These are phyloP conservation scores for Sturnus vulgaris DNA, from an alignment of 2,113 vertebrate species.

Conservation along the genomic window DNA sequence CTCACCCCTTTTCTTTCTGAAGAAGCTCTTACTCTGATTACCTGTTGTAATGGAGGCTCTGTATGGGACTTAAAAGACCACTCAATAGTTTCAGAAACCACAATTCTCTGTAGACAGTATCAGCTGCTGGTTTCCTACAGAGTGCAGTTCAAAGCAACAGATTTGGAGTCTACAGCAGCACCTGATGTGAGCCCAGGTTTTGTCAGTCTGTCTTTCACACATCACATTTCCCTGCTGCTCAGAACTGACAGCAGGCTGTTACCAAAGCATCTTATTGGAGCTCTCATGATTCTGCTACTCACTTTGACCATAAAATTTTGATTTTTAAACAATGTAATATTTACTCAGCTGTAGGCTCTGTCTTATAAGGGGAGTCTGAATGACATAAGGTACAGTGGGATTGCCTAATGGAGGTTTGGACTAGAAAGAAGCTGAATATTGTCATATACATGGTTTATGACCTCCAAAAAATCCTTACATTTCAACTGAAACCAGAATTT, in stretches of 20 bases:
- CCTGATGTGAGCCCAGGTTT: not conserved
- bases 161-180: not conserved
- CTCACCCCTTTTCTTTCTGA: not conserved
- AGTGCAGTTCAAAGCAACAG: not conserved
- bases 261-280: not conserved
- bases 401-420: not conserved
- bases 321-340: not conserved
- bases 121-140: not conserved
- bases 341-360: not conserved
- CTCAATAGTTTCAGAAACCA: not conserved
- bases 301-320: not conserved
- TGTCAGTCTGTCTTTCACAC: not conserved
- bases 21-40: slow-evolving; percentile 22
- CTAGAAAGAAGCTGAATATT: not conserved
- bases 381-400: not conserved
- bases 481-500: not conserved
- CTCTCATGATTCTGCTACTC: not conserved
- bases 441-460: not conserved
- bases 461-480: not conserved
- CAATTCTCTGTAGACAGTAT: not conserved
- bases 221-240: not conserved
- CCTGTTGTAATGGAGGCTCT: not conserved
- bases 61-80: not conserved
- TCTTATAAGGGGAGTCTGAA: not conserved
- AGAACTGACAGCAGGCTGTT: not conserved